Conservation (phyloP, 1,140 invertebrate genomes). For the Chelonus insularis region DNA sequence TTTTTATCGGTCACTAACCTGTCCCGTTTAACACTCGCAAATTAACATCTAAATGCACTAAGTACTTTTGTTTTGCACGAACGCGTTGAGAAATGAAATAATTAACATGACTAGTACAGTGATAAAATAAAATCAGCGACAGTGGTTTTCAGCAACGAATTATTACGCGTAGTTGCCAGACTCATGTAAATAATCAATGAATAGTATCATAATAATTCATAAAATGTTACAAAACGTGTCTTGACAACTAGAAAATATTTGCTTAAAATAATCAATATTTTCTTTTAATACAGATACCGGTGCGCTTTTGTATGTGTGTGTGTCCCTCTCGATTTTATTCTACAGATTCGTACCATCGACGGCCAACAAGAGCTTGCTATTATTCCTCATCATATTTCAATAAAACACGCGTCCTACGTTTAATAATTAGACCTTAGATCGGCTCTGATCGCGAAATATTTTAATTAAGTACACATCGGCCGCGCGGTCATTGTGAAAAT, state of each 20-base stretch:
- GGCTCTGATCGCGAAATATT: too few species aligned
- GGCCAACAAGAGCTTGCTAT: too few species aligned
- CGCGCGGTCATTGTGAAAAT: slow-evolving; percentile 14
- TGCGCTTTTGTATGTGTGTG: slow-evolving; percentile 11
- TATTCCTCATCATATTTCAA: too few species aligned
- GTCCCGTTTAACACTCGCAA: neutral
- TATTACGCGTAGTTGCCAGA: too few species aligned
- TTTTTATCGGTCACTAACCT: neutral
- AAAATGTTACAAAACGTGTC: neutral
- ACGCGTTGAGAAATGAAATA: slow-evolving; percentile 17
- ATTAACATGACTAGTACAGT: slow-evolving; percentile 22
- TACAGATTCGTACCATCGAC: slow-evolving; percentile 14
- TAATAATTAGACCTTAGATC: too few species aligned
- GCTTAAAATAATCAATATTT: neutral
- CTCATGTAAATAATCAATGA: slow-evolving; percentile 6
- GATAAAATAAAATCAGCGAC: slow-evolving; percentile 9
- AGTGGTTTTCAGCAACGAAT: neutral
- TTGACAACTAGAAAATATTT: neutral
- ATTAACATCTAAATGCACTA: slow-evolving; percentile 18
- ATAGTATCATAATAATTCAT: slow-evolving; percentile 5
- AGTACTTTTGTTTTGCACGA: slow-evolving; percentile 1
- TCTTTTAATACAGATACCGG: slow-evolving; percentile 11
- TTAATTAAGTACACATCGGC: slow-evolving; percentile 29
- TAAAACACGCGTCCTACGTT: neutral
- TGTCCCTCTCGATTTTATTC: too few species aligned